Evolutionary conservation across 2,888 invertebrate species (phyloP).

Genomic region (Dysmachus trigonus): DNA sequence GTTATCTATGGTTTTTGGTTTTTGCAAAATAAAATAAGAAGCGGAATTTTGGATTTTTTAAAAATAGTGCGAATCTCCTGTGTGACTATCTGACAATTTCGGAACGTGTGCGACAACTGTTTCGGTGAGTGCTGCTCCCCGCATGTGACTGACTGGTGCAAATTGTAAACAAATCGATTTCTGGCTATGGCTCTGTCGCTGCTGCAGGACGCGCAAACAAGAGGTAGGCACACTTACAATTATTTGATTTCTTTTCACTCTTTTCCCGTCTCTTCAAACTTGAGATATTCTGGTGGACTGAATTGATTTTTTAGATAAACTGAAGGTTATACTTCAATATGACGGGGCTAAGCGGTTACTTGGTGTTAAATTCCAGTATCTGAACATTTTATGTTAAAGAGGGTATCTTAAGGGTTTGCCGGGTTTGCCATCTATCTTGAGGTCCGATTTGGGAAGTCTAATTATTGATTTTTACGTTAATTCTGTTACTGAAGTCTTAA

Average conservation of each 20-base stretch:
- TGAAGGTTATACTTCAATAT: not conserved
- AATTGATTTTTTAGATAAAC: not conserved
- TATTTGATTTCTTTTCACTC: not conserved
- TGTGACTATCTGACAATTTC: not conserved
- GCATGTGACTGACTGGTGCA: not conserved
- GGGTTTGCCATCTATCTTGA: too few species aligned
- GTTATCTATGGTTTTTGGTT: not conserved
- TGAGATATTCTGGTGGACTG: not conserved
- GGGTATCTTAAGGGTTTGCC: not conserved
- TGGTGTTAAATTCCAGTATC: not conserved
- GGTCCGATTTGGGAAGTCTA: not conserved
- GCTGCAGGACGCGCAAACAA: slow-evolving; percentile 63
- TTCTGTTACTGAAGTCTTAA: too few species aligned
- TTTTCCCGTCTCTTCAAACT: not conserved
- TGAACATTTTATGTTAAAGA: too few species aligned
- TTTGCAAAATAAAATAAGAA: not conserved
- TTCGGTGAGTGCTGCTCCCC: not conserved
- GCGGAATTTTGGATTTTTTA: not conserved
- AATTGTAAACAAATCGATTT: not conserved
- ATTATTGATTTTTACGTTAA: too few species aligned
- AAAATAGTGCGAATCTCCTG: not conserved
- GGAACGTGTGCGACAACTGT: not conserved
- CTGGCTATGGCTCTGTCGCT: slow-evolving; percentile 61
- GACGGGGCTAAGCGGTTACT: not conserved
- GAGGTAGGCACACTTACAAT: slow-evolving; percentile 57